phyloP scores from a whole-genome alignment of 2,113 vertebrate genomes.

The Xenus cinereus region DNA sequence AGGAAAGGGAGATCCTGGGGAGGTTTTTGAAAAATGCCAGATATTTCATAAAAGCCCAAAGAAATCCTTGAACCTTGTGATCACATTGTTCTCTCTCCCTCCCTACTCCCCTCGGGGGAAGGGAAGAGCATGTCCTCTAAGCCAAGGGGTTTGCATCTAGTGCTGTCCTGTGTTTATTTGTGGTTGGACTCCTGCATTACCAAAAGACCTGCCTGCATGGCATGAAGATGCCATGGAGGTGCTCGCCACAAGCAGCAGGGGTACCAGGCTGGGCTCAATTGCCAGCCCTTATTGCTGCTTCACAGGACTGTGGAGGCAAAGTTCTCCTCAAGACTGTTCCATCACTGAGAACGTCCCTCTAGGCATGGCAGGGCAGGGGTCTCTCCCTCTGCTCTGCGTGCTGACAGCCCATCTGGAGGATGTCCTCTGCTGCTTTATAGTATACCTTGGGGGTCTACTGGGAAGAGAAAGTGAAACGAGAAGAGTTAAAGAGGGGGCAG shows the following conservation, averaged over 20 bases:
- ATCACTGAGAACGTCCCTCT: accelerated
- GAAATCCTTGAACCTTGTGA: background rate
- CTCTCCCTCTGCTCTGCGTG: background rate
- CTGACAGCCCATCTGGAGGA: background rate
- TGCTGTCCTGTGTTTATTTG: background rate
- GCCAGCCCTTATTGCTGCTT: background rate
- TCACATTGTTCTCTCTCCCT: background rate
- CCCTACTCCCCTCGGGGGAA: background rate
- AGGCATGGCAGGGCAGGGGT: accelerated
- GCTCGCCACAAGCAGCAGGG: background rate
- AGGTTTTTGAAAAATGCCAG: background rate
- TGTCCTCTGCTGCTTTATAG: background rate
- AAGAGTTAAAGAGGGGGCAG: background rate
- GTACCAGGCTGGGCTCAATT: background rate
- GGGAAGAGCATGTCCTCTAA: background rate
- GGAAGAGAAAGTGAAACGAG: background rate
- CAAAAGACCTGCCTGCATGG: background rate
- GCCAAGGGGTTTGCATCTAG: background rate
- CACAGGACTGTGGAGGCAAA: background rate
- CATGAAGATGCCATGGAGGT: background rate
- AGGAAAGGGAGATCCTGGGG: background rate
- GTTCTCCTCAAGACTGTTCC: background rate
- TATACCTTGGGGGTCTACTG: background rate
- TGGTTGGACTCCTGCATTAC: background rate
- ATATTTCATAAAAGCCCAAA: background rate